A percentile compares a stretch with the other conserved stretches of the same genome.
Evolutionary conservation across 2,113 vertebrate genomes (phyloP).

Genomic region (Suricata suricatta): DNA sequence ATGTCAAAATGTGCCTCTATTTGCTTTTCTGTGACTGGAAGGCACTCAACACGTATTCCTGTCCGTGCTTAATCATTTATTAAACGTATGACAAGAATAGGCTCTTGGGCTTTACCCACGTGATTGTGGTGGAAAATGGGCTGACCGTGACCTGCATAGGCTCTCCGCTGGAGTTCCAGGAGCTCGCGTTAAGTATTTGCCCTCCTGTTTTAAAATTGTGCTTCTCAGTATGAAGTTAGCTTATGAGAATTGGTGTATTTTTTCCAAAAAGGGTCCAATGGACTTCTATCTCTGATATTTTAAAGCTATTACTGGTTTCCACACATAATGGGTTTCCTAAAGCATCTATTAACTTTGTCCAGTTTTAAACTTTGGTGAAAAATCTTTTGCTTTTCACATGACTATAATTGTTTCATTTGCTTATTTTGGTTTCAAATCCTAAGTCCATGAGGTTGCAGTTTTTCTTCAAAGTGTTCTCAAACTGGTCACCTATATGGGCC

Average conservation of each 20-base stretch:
- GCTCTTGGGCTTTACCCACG: not conserved
- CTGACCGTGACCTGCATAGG: rapidly evolving
- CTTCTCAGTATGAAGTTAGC: not conserved
- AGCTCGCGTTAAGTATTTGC: not conserved
- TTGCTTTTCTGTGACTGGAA: rapidly evolving
- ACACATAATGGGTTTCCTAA: not conserved
- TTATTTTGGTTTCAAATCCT: not conserved
- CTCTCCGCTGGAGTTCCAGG: not conserved
- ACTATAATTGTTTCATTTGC: not conserved
- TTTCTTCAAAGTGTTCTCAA: not conserved
- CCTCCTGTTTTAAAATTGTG: not conserved
- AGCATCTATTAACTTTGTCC: not conserved
- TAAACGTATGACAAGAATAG: not conserved
- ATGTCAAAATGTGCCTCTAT: rapidly evolving
- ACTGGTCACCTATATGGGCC: rapidly evolving
- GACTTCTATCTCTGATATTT: not conserved
- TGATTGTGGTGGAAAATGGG: not conserved
- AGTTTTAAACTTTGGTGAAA: not conserved
- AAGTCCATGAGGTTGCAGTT: not conserved
- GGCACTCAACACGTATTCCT: no score
- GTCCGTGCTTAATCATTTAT: no score
- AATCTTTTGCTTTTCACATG: not conserved
- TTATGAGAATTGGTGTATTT: not conserved
- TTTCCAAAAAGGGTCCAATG: not conserved
- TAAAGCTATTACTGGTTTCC: not conserved